Percentiles rank a stretch among this genome's conserved stretches.
These are phyloP conservation scores for Alligator mississippiensis DNA, from an alignment of 2,113 vertebrate species.

Conservation along the genomic window DNA sequence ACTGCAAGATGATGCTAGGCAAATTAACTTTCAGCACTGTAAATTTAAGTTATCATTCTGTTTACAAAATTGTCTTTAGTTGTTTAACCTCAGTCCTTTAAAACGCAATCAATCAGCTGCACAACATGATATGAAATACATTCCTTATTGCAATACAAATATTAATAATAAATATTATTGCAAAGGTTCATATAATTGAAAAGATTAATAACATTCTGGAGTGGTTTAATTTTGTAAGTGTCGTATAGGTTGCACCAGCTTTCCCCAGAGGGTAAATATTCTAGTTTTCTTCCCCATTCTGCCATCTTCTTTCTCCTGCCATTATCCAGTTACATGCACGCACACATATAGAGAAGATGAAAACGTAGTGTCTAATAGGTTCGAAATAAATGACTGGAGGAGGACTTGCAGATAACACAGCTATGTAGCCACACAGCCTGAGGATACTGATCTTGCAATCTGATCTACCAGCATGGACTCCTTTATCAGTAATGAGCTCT, in stretches of 20 bases:
- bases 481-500: neutral
- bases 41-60: neutral
- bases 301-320: neutral
- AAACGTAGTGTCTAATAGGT: neutral
- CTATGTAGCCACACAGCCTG: accelerated
- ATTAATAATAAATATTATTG: neutral
- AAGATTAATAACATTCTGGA: neutral
- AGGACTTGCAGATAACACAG: accelerated
- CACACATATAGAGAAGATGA: accelerated
- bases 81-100: neutral
- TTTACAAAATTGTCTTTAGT: neutral
- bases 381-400: neutral
- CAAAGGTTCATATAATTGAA: neutral
- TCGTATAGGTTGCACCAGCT: accelerated
- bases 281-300: neutral
- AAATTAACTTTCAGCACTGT: neutral
- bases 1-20: neutral
- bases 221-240: neutral
- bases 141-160: neutral
- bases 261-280: neutral
- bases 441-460: neutral
- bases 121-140: neutral
- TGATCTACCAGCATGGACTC: neutral
- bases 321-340: accelerated
- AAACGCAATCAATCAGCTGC: neutral